phyloP scores from a whole-genome alignment of 2,113 vertebrate species.

The Pseudorectes ferrugineus region DNA sequence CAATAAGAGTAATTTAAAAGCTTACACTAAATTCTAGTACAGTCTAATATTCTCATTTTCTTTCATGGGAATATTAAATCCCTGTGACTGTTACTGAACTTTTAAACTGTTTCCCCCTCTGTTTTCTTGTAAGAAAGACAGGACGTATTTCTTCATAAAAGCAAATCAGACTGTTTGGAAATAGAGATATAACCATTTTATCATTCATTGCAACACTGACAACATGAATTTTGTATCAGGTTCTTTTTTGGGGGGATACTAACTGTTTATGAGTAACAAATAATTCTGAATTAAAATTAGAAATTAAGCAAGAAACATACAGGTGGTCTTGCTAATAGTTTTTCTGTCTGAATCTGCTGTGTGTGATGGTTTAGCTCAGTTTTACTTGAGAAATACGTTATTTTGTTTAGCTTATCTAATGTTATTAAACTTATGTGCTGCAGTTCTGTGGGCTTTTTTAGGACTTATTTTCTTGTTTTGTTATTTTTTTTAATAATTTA shows the following conservation, averaged over 20 bases:
- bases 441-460: not conserved
- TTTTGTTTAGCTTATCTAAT: not conserved
- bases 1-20: not conserved
- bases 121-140: not conserved
- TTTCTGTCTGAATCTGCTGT: not conserved
- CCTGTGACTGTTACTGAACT: not conserved
- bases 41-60: not conserved
- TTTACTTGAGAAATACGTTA: not conserved
- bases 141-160: not conserved
- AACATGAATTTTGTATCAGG: not conserved
- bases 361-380: not conserved
- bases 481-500: not conserved
- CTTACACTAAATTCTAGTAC: not conserved
- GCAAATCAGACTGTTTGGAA: not conserved
- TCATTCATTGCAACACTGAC: not conserved
- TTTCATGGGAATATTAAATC: not conserved
- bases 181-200: not conserved
- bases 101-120: not conserved
- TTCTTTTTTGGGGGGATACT: not conserved
- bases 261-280: not conserved
- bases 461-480: not conserved
- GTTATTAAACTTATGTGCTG: not conserved
- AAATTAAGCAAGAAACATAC: not conserved
- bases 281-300: not conserved
- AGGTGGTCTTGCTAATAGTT: not conserved